A percentile compares a stretch with the other conserved stretches of the same genome.
Conservation (phyloP, 2,797 vertebrate species). For the Monodelphis domestica region DNA sequence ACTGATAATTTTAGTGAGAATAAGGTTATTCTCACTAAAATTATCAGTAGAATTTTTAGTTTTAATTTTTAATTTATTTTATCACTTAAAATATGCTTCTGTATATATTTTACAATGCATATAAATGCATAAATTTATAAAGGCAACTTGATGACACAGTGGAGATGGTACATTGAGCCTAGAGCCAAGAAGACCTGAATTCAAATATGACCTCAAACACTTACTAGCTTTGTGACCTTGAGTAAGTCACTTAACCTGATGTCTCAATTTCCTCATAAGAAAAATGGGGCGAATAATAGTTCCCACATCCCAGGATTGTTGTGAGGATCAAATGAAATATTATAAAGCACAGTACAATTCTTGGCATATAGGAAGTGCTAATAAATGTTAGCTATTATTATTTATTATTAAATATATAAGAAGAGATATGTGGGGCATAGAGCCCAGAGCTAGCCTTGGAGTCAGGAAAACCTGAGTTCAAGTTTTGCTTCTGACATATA, state of each 20-base stretch:
- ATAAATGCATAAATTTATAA: neutral
- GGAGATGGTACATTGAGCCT: no score
- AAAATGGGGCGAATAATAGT: neutral
- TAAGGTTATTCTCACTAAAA: no score
- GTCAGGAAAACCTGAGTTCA: neutral
- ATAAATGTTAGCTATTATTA: neutral
- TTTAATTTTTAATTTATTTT: neutral
- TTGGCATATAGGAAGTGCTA: neutral
- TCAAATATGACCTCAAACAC: neutral
- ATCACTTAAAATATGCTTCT: neutral
- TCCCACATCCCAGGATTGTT: neutral
- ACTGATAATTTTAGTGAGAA: neutral
- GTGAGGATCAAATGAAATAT: neutral
- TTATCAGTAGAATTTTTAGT: no score
- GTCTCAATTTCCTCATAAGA: neutral
- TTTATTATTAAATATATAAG: neutral
- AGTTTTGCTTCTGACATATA: neutral
- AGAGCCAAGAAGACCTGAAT: neutral
- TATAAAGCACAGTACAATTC: neutral
- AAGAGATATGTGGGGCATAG: neutral
- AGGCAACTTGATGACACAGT: neutral
- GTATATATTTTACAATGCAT: neutral
- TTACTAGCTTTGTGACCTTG: neutral
- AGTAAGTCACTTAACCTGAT: neutral
- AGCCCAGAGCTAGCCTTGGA: neutral